Evolutionary conservation across 2,113 vertebrate genomes (phyloP), one percentile per base, ranked within the genome.

Genomic region (Sphaerodactylus townsendi): DNA sequence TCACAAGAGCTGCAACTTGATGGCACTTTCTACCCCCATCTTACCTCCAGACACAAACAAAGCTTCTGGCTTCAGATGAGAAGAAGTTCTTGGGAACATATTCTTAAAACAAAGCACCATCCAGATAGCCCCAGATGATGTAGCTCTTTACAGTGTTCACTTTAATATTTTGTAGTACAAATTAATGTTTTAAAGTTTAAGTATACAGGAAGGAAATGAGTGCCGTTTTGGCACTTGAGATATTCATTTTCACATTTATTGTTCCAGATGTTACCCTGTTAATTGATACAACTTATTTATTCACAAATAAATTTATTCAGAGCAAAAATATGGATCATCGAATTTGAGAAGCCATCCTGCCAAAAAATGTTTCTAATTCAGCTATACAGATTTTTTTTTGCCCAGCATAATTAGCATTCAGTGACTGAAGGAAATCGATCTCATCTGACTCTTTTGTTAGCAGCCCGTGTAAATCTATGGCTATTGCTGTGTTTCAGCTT

Each of bases 251-350:
- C 94, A 94, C 92, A 91, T 90, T 88, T 92, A 94, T 92, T 94
- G 86, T 87, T 90, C 85, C 93, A 92, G 92, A 92, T 94, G 94
- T 92, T 93, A 85, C 69, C 86, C 81, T 91, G 90, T 88, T 95
- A 95, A 95, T 93, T 92, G 92, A 94, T 81, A 88, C 74, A 93
- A 91, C 84, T 84, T 92, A 93, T 89, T 91, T 95, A 94, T 94
- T 93, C 90, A 89, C 85, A 94, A 94, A 93, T 91, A 94, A 95
- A 95, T 94, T 48, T 94, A 95, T 94, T 93, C 94, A 92, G 79
- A 92, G 94, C 77, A 91, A 95, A 95, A 95, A 93, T 93, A 93
- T 93, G 92, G 90, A 92, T 93, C 89, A 91, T 85, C 90, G 92
- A 92, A 90, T 90, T 86, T 87, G 81, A 90, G 85, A 35, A 79